A percentile compares a stretch with the other conserved stretches of the same genome.
phyloP scores from a whole-genome alignment of 1,140 invertebrate genomes.

The Vanessa tameamea region DNA sequence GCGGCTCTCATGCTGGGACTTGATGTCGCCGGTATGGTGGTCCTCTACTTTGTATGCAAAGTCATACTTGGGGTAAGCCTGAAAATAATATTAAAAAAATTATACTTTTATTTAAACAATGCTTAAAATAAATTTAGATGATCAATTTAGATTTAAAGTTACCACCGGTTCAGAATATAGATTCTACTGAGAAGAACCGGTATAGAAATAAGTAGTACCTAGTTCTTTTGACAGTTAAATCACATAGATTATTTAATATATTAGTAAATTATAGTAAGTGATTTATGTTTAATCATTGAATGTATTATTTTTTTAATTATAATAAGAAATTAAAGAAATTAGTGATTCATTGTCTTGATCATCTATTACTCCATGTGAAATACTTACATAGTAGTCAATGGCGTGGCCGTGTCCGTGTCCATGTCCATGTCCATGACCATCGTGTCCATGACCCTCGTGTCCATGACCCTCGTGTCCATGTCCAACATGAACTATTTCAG shows the following conservation, averaged over 20 bases:
- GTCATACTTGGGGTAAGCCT: constrained; percentile 25
- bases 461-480: constrained; percentile 40
- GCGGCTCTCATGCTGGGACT: constrained; percentile 79
- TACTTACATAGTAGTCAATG: constrained; percentile 22
- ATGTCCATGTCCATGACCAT: no score
- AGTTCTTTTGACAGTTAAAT: no score
- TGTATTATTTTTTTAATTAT: no score
- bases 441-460: not conserved
- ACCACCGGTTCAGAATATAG: not conserved
- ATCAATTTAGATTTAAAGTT: no score
- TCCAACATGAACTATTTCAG: constrained; percentile 43
- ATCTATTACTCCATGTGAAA: not conserved
- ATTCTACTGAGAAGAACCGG: no score
- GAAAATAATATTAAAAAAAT: constrained; percentile 16
- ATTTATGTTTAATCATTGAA: no score
- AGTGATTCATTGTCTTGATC: no score
- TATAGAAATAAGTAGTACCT: no score
- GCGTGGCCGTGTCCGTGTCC: constrained; percentile 3
- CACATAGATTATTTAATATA: no score
- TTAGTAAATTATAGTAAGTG: no score
- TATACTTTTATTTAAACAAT: constrained; percentile 15
- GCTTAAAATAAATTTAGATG: not conserved
- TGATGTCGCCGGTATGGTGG: constrained; percentile 73
- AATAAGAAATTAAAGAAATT: no score
- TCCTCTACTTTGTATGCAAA: constrained; percentile 45